These are phyloP conservation scores for Zelostemma sp. DNA, from an alignment of 1,140 invertebrate species.

Conservation along the genomic window DNA sequence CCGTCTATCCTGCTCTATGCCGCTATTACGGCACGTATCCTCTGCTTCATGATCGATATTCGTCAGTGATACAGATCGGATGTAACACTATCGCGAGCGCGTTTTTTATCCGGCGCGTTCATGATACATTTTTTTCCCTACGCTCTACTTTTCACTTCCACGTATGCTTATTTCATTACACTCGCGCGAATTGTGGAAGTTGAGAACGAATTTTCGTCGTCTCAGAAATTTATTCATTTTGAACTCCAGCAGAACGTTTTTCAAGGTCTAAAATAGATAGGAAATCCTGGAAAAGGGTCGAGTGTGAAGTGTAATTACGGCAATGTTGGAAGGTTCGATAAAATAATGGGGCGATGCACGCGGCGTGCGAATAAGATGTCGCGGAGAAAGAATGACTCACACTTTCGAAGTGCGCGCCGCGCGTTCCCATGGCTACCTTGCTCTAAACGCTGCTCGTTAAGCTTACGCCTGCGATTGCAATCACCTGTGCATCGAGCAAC, in stretches of 20 bases:
- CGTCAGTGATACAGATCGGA: constrained; percentile 52
- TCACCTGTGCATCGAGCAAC: constrained; percentile 33
- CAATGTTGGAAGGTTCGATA: constrained; percentile 12
- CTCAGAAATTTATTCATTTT: too few species aligned
- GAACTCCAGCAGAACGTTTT: too few species aligned
- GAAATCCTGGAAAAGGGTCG: too few species aligned
- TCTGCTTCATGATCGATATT: constrained; percentile 46
- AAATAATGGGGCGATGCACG: constrained; percentile 21
- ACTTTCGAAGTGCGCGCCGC: constrained; percentile 19
- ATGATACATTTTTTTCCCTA: not conserved
- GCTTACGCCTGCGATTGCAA: constrained; percentile 36
- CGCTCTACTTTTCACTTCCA: not conserved
- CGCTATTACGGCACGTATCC: constrained; percentile 47
- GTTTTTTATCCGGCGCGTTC: constrained; percentile 12
- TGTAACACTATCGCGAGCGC: constrained; percentile 42
- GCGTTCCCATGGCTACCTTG: constrained; percentile 42
- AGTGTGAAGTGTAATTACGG: too few species aligned
- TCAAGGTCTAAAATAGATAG: too few species aligned
- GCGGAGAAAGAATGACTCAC: constrained; percentile 31
- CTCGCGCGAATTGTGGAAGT: too few species aligned
- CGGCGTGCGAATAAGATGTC: constrained; percentile 33
- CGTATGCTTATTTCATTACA: too few species aligned
- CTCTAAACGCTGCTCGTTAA: constrained; percentile 44
- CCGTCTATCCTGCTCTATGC: constrained; percentile 49
- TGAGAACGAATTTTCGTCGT: too few species aligned